A percentile compares a stretch with the other conserved stretches of the same genome.
phyloP scores from a whole-genome alignment of 2,113 vertebrate genomes.

The Cheilinus undulatus region DNA sequence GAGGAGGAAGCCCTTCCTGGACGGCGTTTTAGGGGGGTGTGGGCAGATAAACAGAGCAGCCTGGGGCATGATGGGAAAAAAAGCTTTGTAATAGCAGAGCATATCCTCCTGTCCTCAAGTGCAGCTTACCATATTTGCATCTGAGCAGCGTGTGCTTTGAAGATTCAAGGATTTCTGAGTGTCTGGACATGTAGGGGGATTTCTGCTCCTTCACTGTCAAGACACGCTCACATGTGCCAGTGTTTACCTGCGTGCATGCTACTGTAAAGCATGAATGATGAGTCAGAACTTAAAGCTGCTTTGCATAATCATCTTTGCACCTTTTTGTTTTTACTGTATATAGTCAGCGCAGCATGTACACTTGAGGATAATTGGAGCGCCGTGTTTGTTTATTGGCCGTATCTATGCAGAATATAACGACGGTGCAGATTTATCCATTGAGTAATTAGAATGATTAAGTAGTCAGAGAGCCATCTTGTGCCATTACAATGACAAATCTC shows the following conservation, averaged over 20 bases:
- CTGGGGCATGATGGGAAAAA: slow-evolving; percentile 59
- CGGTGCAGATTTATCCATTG: slow-evolving; percentile 48
- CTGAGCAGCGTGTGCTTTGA: slow-evolving; percentile 73
- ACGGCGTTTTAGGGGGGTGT: slow-evolving; percentile 30
- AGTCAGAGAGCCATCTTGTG: slow-evolving; percentile 61
- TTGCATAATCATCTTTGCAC: slow-evolving; percentile 25
- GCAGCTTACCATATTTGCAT: slow-evolving; percentile 76
- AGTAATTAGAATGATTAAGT: slow-evolving; percentile 73
- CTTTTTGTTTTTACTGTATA: slow-evolving; percentile 24
- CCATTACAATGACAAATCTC: slow-evolving; percentile 79
- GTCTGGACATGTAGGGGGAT: slow-evolving; percentile 48
- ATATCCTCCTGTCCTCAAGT: slow-evolving; percentile 71
- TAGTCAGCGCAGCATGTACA: not conserved
- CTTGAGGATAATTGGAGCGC: slow-evolving; percentile 34
- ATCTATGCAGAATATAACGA: slow-evolving; percentile 42
- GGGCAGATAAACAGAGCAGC: slow-evolving; percentile 77
- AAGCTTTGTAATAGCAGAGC: slow-evolving; percentile 69
- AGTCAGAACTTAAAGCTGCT: slow-evolving; percentile 25
- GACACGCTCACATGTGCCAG: not conserved
- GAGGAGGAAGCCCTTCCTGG: slow-evolving; percentile 45
- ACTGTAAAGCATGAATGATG: slow-evolving; percentile 6
- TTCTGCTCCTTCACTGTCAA: slow-evolving; percentile 30
- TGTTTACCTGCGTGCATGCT: slow-evolving; percentile 21
- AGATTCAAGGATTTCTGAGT: slow-evolving; percentile 63
- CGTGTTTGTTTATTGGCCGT: slow-evolving; percentile 53